These are phyloP conservation scores for Marmota flaviventris DNA, from an alignment of 2,113 vertebrate genomes.

Conservation along the genomic window DNA sequence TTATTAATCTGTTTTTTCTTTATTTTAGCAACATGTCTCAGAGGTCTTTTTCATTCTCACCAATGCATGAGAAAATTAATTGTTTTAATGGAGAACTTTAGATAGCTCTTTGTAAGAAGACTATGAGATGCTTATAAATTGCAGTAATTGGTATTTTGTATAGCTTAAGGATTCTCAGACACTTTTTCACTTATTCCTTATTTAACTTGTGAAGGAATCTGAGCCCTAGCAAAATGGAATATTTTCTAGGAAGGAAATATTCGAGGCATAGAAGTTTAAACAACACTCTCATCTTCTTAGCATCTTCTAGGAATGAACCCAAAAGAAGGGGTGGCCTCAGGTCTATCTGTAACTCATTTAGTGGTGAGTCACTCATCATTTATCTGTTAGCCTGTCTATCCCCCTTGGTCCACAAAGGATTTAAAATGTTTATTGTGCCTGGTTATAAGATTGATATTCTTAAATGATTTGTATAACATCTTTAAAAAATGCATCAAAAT, in stretches of 20 bases:
- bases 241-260: conserved; percentile 25
- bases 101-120: neutral
- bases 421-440: neutral
- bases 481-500: neutral
- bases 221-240: neutral
- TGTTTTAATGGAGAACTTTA: neutral
- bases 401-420: neutral
- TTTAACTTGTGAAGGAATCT: conserved; percentile 34
- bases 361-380: neutral
- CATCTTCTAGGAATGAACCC: neutral
- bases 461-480: neutral
- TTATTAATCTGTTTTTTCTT: neutral
- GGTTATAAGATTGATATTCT: neutral
- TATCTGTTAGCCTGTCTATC: neutral
- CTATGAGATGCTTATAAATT: neutral
- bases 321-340: neutral
- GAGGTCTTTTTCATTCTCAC: neutral
- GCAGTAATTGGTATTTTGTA: neutral
- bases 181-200: neutral
- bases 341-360: neutral
- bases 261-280: neutral
- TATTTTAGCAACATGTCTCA: neutral
- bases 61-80: neutral
- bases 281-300: neutral
- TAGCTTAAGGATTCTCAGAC: neutral